A percentile compares a stretch with the other conserved stretches of the same genome.
phyloP scores from a whole-genome alignment of 2,113 vertebrate species.

The Colius striatus region DNA sequence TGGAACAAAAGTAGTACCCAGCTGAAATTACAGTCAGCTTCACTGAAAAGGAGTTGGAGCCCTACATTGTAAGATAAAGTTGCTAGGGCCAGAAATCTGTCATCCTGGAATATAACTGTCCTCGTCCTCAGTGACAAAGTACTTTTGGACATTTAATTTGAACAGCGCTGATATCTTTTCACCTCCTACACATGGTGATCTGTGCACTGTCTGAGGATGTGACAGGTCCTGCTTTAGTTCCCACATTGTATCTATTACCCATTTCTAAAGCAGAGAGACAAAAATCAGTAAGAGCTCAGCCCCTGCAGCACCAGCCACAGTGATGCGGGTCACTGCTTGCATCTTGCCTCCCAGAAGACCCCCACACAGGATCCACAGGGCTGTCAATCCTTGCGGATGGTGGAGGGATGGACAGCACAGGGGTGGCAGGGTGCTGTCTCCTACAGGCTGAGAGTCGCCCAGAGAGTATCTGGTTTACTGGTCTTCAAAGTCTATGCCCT shows the following conservation, averaged over 20 bases:
- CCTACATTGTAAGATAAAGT: neutral
- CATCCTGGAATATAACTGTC: neutral
- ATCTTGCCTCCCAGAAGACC: neutral
- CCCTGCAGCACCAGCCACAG: fast-evolving
- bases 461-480: neutral
- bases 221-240: neutral
- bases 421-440: neutral
- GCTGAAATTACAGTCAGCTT: neutral
- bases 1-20: neutral
- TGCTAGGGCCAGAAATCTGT: neutral
- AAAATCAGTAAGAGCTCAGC: neutral
- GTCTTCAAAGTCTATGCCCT: neutral
- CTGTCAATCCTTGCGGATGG: neutral
- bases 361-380: too few relatives aligned
- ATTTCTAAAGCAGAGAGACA: neutral
- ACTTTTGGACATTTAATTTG: neutral
- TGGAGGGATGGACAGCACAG: neutral
- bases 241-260: neutral
- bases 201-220: neutral
- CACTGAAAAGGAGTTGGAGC: neutral
- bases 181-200: neutral
- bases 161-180: neutral
- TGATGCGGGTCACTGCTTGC: neutral
- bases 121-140: neutral
- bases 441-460: neutral